These are phyloP conservation scores for Psettodes erumei DNA, from an alignment of 2,113 vertebrate genomes.

Conservation along the genomic window DNA sequence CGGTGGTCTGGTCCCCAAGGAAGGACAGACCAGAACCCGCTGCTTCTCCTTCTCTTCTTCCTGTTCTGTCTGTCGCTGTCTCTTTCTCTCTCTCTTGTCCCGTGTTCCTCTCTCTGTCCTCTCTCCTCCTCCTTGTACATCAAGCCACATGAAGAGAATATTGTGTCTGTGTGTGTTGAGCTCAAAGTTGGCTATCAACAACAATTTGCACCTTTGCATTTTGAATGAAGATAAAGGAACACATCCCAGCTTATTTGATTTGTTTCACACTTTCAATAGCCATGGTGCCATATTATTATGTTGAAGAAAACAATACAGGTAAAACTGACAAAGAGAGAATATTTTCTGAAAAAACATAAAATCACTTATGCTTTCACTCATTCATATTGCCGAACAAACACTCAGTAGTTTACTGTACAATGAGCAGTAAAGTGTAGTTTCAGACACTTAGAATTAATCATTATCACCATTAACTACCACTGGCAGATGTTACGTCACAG, in stretches of 20 bases:
- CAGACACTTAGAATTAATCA: background rate
- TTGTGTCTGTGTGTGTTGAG: background rate
- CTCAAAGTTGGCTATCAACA: slow-evolving; percentile 10
- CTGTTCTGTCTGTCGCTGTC: slow-evolving; percentile 15
- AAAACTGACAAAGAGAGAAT: background rate
- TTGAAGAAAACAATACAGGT: background rate
- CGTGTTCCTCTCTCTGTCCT: background rate
- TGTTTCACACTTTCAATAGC: background rate
- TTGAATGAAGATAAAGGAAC: background rate
- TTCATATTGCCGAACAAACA: background rate
- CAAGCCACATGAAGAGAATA: slow-evolving; percentile 6
- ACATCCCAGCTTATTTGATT: background rate
- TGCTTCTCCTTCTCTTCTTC: slow-evolving; percentile 5
- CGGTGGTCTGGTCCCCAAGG: slow-evolving; percentile 73
- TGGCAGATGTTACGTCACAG: background rate
- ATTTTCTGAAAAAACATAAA: background rate
- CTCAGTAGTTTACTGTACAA: background rate
- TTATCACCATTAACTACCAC: background rate
- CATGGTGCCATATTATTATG: slow-evolving; percentile 1
- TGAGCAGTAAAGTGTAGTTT: background rate
- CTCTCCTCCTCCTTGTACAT: background rate
- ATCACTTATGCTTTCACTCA: background rate
- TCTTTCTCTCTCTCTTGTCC: slow-evolving; percentile 10
- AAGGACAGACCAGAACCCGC: slow-evolving; percentile 36
- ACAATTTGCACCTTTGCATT: slow-evolving; percentile 8